Base-by-base conservation (phyloP, 2,888 invertebrate genomes). In the Cotesia congregata region DNA sequence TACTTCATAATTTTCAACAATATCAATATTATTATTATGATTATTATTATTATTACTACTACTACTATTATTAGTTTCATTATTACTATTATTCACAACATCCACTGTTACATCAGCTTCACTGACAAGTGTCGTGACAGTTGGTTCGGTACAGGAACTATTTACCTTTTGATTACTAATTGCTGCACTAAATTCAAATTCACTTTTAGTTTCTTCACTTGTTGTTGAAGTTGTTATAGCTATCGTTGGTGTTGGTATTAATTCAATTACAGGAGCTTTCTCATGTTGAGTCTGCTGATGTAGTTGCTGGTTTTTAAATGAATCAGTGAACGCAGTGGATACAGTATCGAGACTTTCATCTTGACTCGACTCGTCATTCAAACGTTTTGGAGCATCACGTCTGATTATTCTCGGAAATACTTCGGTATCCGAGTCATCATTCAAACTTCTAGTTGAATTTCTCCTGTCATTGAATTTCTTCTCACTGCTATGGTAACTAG, bases 1-100 rank as follows among this genome's bases (percentile, higher is more conserved):
- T 15, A 79, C 79, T 12, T 79, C 79, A 5, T 76, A 78, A 50
- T 80, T 78, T 3, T 59, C 65, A 41, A 6, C 12, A 62, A 41
- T 40, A 9, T 61, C 40, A 62, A 40, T 68, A 40, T 76, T 40
- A 9, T 61, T 17, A 62, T 17, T 72, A 9, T 61, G 15, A 62
- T 17, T 72, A 40, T 76, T 76, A 1, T 39, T 60, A 5, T 73
- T 64, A 30, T 0, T 30, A 30, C 30, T 30, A 30, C 0, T 30
- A 30, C 3, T 30, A 30, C 30, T 30, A 30, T 3, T 30, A 30
- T 30, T 30, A 30, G 6, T 15, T 59, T 62, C 62, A 9, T 61
- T 17, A 62, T 17, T 72, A 40, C 73, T 76, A 1, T 39, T 60
- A 5, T 73, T 64, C 12, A 60, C 68, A 64, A 39, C 30, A 65